phyloP scores from a whole-genome alignment of 2,888 invertebrate species.

The Ommatoiulus sabulosus region DNA sequence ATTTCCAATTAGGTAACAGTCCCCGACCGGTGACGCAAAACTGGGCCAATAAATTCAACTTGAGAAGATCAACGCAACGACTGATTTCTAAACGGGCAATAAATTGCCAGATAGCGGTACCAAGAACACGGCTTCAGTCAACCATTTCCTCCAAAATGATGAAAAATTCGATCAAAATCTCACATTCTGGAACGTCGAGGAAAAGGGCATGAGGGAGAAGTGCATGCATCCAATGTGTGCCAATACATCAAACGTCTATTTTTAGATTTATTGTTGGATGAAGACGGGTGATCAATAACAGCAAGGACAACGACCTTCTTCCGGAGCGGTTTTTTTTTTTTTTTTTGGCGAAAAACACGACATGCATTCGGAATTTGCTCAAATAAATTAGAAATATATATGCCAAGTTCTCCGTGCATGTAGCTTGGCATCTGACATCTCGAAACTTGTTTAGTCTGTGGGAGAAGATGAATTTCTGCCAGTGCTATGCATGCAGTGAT shows the following conservation, averaged over 20 bases:
- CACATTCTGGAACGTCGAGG: not conserved
- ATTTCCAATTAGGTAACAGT: not conserved
- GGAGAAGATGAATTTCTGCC: not conserved
- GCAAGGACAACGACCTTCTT: conserved; percentile 12
- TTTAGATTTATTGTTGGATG: conserved; percentile 2
- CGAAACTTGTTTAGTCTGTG: too few relatives aligned
- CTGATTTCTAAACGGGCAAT: not conserved
- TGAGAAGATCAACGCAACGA: not conserved
- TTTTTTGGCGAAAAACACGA: not conserved
- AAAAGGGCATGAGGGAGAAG: not conserved
- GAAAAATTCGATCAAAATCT: not conserved
- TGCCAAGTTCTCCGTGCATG: not conserved
- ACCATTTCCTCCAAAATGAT: not conserved
- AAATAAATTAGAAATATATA: not conserved
- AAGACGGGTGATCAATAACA: not conserved
- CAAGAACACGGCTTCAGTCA: not conserved
- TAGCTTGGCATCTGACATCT: too few relatives aligned
- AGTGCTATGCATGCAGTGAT: not conserved
- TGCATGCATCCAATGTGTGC: not conserved
- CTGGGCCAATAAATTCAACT: not conserved
- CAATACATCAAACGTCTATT: conserved; percentile 5
- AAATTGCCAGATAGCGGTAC: too few relatives aligned
- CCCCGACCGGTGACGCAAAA: not conserved
- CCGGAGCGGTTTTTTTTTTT: not conserved
- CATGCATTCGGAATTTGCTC: not conserved